phyloP scores from a whole-genome alignment of 2,113 vertebrate species.

The Piprites chloris region DNA sequence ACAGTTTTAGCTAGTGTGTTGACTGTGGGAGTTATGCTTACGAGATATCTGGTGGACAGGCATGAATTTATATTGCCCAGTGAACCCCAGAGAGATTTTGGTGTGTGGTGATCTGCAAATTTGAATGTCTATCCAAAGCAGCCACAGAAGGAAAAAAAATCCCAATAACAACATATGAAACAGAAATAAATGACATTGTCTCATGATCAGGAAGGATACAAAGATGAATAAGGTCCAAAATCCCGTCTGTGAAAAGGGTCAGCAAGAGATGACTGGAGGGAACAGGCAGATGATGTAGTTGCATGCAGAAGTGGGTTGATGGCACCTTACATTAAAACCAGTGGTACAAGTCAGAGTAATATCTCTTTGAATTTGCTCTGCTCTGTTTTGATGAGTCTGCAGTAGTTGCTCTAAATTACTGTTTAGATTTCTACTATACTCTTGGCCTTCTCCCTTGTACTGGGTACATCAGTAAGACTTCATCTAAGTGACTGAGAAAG shows the following conservation, averaged over 20 bases:
- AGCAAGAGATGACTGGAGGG: not conserved
- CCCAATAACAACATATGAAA: rapidly evolving
- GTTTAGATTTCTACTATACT: not conserved
- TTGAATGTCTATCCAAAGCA: not conserved
- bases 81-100: not conserved
- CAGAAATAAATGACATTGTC: not conserved
- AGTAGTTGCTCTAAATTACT: not conserved
- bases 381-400: not conserved
- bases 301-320: not conserved
- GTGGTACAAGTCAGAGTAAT: not conserved
- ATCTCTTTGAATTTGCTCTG: not conserved
- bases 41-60: not conserved
- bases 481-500: not conserved
- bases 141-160: not conserved
- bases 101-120: not conserved
- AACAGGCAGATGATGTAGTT: not conserved
- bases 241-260: not conserved
- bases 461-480: not conserved
- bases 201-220: not conserved
- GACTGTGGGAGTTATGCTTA: not conserved
- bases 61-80: not conserved
- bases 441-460: not conserved
- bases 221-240: not conserved
- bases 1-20: not conserved
- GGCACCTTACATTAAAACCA: not conserved